Base-by-base conservation (phyloP, 2,888 invertebrate genomes). In the Lithophane leautieri region DNA sequence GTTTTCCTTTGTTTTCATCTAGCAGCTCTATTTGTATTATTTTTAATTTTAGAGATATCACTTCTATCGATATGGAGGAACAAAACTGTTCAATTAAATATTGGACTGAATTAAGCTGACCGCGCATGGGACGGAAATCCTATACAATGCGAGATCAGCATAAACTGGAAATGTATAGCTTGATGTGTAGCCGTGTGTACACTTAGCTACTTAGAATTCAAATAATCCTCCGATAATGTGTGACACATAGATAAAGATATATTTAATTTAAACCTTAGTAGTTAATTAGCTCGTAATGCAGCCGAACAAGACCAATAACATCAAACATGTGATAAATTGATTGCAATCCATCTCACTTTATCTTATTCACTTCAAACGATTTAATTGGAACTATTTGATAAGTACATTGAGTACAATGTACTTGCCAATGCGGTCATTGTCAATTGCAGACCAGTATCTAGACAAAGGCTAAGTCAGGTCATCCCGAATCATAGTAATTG, bases 361-460 rank as follows among this genome's bases (percentile, higher is more conserved):
- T 83, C 83, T 73, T 63, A 61, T 72, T 83, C 83, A 85, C 85
- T 75, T 81, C 85, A 83, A 85, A 85, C 42, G 73, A 73, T 60
- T 84, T 77, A 84, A 83, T 82, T 83, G 81, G 76, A 71, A 28
- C 68, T 80, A 44, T 73, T 47, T 70, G 47, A 74, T 83, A 69
- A 76, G 65, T 70, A 76, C 47, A 52, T 72, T 61, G 12, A 62
- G 52, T 79, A 56, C 75, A 73, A 63, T 63, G 44, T 58, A 77
- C 78, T 78, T 73, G 83, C 83, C 83, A 83, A 83, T 22, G 82
- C 68, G 83, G 83, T 83, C 83, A 83, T 70, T 83, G 83, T 78
- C 83, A 85, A 84, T 76, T 62, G 40, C 50, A 65, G 56, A 52
- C 56, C 54, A 61, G 63, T 82, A 79, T 74, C 65, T 66, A 70